Percentiles rank a stretch among this genome's conserved stretches.
phyloP scores from a whole-genome alignment of 2,113 vertebrate species.

The Telmatochromis sp. region DNA sequence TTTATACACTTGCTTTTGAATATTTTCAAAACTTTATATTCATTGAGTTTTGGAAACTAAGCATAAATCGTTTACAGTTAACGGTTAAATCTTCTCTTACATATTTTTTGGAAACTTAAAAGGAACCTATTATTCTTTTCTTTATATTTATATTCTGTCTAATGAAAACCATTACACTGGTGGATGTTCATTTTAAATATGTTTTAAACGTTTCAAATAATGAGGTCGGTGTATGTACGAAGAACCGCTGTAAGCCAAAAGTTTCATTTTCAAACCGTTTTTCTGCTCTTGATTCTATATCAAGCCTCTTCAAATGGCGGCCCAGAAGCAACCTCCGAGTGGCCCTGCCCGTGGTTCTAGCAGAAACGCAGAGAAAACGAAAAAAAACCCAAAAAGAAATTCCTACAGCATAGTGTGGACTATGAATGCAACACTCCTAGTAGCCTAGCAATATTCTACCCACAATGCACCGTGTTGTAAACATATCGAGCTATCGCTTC shows the following conservation, averaged over 20 bases:
- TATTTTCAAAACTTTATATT: background rate
- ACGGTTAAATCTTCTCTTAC: accelerated
- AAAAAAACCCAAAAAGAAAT: too few species aligned
- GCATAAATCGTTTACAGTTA: accelerated
- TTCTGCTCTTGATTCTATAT: background rate
- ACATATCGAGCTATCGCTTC: accelerated
- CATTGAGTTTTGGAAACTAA: background rate
- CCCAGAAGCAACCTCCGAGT: too few species aligned
- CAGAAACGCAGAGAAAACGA: too few species aligned
- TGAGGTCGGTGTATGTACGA: background rate
- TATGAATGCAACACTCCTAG: too few species aligned
- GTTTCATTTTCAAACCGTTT: accelerated
- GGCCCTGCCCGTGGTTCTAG: too few species aligned
- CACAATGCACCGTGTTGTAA: too few species aligned
- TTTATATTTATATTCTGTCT: background rate
- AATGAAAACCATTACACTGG: accelerated
- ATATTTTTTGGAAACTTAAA: background rate
- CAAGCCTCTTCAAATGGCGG: too few species aligned
- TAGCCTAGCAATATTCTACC: too few species aligned
- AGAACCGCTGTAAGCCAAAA: accelerated
- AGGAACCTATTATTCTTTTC: background rate
- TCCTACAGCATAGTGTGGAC: too few species aligned
- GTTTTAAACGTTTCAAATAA: accelerated
- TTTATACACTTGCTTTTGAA: accelerated
- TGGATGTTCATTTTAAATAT: background rate